Conservation (phyloP, 1,140 invertebrate genomes). For the Myzus persicae region DNA sequence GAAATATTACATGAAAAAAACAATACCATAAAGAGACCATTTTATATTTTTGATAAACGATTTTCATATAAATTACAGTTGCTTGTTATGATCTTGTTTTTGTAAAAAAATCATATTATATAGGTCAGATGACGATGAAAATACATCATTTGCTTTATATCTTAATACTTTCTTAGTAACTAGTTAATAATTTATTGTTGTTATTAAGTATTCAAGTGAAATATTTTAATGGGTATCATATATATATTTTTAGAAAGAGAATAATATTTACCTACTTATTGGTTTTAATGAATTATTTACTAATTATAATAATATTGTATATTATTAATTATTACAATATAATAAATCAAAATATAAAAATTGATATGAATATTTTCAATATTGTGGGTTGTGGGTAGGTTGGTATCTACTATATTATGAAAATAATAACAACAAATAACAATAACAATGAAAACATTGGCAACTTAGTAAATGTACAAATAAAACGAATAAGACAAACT, state of each 20-base stretch:
- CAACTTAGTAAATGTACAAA: background rate
- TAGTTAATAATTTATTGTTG: too few relatives aligned
- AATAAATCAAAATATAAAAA: background rate
- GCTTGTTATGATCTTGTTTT: background rate
- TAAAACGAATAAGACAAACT: constrained; percentile 13
- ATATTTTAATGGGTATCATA: too few relatives aligned
- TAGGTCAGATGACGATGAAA: background rate
- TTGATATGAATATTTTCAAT: background rate
- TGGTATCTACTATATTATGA: background rate
- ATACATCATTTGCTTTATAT: too few relatives aligned
- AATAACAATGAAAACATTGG: background rate
- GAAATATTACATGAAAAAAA: background rate
- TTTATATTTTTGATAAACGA: background rate
- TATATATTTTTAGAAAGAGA: too few relatives aligned
- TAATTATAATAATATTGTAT: too few relatives aligned
- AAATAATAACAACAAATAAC: background rate
- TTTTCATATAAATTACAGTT: background rate
- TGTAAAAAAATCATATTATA: background rate
- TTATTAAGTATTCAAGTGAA: too few relatives aligned
- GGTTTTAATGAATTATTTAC: too few relatives aligned
- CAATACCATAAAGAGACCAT: constrained; percentile 2
- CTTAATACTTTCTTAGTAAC: too few relatives aligned
- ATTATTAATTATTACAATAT: too few relatives aligned
- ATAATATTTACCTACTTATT: too few relatives aligned
- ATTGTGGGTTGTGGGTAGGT: background rate